Conservation (phyloP, 2,888 invertebrate genomes). For the Heterodera filipjevi region DNA sequence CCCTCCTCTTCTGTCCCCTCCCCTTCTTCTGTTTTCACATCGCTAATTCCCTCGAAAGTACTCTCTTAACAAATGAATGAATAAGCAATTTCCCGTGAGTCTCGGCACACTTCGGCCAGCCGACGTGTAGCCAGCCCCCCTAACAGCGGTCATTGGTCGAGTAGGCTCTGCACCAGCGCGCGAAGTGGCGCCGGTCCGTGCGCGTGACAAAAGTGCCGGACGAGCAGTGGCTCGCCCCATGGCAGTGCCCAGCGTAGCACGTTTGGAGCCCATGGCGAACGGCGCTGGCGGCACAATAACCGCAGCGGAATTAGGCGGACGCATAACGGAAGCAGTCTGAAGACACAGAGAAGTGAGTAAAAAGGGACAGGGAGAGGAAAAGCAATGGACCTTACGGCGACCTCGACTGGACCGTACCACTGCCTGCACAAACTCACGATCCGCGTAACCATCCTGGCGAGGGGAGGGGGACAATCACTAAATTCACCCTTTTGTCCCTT, state of each 20-base stretch:
- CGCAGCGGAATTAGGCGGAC: background rate
- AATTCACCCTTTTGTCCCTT: too few relatives aligned
- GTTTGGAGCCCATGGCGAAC: constrained; percentile 9
- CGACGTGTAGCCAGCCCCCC: constrained; percentile 93
- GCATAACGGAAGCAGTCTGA: background rate
- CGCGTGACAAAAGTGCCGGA: constrained; percentile 15
- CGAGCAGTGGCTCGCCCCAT: background rate
- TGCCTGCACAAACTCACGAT: constrained; percentile 78
- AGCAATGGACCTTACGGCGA: constrained; percentile 72
- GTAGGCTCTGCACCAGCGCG: constrained; percentile 34
- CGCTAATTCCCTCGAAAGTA: constrained; percentile 77
- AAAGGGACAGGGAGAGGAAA: background rate
- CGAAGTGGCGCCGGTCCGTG: constrained; percentile 13
- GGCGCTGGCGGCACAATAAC: constrained; percentile 6
- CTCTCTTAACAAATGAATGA: constrained; percentile 49
- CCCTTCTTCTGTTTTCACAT: constrained; percentile 65
- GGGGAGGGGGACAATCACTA: background rate
- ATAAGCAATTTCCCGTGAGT: background rate
- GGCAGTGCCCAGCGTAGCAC: background rate
- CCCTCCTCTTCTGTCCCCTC: constrained; percentile 47
- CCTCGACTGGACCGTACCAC: constrained; percentile 76
- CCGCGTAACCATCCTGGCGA: constrained; percentile 75
- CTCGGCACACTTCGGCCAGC: constrained; percentile 69
- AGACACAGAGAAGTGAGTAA: constrained; percentile 6
- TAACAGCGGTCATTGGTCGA: constrained; percentile 92